These are phyloP conservation scores for Teleogryllus occipitalis DNA, from an alignment of 1,140 invertebrate genomes.

Conservation along the genomic window DNA sequence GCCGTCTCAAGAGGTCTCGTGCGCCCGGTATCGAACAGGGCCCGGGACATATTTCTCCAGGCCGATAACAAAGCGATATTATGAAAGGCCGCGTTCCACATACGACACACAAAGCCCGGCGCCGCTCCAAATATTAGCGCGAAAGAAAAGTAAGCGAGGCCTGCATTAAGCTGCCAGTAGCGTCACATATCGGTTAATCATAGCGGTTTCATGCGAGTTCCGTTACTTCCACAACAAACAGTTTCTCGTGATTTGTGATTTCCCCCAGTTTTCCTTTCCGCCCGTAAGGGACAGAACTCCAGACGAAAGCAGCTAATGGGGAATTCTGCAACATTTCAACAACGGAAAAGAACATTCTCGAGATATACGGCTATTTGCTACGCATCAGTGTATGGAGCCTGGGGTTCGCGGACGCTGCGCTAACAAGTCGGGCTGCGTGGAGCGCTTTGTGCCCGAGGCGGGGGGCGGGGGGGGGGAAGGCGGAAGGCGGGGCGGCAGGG, in stretches of 20 bases:
- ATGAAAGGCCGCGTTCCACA: neutral
- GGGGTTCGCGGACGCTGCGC: too few species aligned
- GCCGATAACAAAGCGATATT: neutral
- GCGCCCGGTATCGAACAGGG: neutral
- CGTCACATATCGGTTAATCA: constrained; percentile 1
- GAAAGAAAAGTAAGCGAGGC: neutral
- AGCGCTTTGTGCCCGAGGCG: too few species aligned
- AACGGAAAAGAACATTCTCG: neutral
- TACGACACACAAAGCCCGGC: neutral
- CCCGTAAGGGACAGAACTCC: neutral
- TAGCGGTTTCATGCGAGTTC: neutral
- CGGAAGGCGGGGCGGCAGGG: too few species aligned
- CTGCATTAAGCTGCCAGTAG: neutral
- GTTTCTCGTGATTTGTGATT: neutral
- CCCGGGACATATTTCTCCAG: neutral
- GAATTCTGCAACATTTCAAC: neutral
- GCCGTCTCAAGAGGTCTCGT: neutral
- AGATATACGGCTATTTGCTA: constrained; percentile 1
- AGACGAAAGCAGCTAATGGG: neutral
- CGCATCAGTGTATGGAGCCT: neutral
- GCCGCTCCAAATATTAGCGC: neutral
- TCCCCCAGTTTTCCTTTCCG: neutral
- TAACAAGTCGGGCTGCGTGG: too few species aligned
- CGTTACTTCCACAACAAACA: neutral
- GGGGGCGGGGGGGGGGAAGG: too few species aligned